phyloP scores from a whole-genome alignment of 2,888 invertebrate genomes.

The Helobdella robusta region DNA sequence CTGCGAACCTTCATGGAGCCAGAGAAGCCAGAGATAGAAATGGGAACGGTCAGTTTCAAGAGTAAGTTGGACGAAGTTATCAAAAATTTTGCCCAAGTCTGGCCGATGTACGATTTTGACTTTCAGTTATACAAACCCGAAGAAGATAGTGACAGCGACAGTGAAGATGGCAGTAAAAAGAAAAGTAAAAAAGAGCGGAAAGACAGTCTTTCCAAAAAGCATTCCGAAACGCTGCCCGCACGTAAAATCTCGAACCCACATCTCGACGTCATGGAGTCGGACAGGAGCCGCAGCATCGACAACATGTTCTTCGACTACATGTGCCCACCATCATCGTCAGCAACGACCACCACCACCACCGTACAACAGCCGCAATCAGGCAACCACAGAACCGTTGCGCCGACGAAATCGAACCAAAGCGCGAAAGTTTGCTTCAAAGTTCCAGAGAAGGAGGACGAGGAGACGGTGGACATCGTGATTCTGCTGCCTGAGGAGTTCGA shows the following conservation, averaged over 20 bases:
- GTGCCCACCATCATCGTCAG: neutral
- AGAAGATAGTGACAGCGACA: slow-evolving; percentile 22
- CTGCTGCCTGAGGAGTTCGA: slow-evolving; percentile 17
- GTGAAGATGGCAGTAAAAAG: slow-evolving; percentile 4
- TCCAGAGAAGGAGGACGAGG: neutral
- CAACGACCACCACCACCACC: neutral
- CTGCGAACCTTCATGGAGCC: slow-evolving; percentile 42
- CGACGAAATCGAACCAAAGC: slow-evolving; percentile 13
- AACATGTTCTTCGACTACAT: slow-evolving; percentile 19
- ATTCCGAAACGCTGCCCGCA: neutral
- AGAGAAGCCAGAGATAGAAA: slow-evolving; percentile 39
- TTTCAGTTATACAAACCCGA: slow-evolving; percentile 34
- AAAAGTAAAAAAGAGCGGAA: neutral
- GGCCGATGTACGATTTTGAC: slow-evolving; percentile 45
- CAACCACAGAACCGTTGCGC: slow-evolving; percentile 6
- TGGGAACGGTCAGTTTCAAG: slow-evolving; percentile 46
- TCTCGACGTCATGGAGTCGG: neutral
- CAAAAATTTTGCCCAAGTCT: slow-evolving; percentile 44
- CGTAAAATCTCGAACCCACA: neutral
- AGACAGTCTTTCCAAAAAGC: neutral
- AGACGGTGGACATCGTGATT: slow-evolving; percentile 14
- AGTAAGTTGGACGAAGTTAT: slow-evolving; percentile 48
- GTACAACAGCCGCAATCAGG: neutral
- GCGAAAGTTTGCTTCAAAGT: slow-evolving; percentile 19
- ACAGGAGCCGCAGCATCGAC: slow-evolving; percentile 15